Evolutionary conservation across 1,140 invertebrate species (phyloP).

Genomic region (Chelonus insularis): DNA sequence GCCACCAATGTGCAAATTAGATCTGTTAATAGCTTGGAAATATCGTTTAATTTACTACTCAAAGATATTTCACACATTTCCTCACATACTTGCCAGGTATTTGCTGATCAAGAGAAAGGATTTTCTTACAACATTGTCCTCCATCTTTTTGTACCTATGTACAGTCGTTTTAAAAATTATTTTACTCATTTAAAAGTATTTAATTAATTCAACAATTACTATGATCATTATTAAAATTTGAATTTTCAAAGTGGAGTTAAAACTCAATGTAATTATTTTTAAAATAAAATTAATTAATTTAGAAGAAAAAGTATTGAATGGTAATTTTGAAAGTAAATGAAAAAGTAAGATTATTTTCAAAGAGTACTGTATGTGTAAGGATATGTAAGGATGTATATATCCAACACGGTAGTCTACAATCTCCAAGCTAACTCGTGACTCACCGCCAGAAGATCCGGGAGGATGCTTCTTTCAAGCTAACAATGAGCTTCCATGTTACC

Average conservation of each 20-base stretch:
- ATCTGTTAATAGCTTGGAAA: conserved; percentile 22
- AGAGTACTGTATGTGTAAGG: not conserved
- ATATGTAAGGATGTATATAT: conserved; percentile 1
- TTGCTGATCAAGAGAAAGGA: not conserved
- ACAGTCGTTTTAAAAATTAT: no score
- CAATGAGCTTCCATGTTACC: conserved; percentile 25
- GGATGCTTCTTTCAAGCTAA: conserved; percentile 24
- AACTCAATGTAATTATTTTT: no score
- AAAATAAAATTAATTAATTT: no score
- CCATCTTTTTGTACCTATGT: no score
- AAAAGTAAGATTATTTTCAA: not conserved
- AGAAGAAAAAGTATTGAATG: not conserved
- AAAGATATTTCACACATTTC: not conserved
- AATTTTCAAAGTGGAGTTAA: no score
- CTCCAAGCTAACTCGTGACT: conserved; percentile 22
- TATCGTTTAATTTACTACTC: conserved; percentile 1
- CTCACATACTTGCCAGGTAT: not conserved
- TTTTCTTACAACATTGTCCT: conserved; percentile 9
- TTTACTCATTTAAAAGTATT: no score
- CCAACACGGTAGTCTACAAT: conserved; percentile 22
- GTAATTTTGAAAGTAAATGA: not conserved
- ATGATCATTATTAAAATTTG: no score
- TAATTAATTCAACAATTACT: no score
- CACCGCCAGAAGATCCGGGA: conserved; percentile 27
- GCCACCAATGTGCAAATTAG: conserved; percentile 15